Percentiles rank a stretch among this genome's conserved stretches.
These are phyloP conservation scores for Alosa alosa DNA, from an alignment of 2,113 vertebrate species.

Conservation along the genomic window DNA sequence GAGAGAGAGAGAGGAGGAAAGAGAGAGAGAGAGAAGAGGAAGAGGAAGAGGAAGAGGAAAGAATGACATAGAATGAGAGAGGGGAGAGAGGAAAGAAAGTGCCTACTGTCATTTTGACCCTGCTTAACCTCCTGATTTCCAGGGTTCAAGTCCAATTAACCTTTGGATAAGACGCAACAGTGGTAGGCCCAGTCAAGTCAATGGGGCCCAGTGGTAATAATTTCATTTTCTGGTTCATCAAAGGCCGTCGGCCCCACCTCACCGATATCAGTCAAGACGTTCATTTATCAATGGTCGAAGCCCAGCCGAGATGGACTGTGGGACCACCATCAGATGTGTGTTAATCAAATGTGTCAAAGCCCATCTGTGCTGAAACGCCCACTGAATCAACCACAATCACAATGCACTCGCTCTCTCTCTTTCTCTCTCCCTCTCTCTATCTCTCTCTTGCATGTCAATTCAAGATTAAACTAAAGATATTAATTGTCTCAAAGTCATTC, in stretches of 20 bases:
- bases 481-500: background rate
- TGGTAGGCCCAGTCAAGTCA: constrained; percentile 86
- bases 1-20: background rate
- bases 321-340: constrained; percentile 65
- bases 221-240: constrained; percentile 97
- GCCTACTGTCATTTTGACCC: constrained; percentile 91
- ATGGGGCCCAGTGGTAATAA: constrained; percentile 89
- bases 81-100: constrained; percentile 75
- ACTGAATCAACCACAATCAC: background rate
- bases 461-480: background rate
- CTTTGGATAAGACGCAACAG: constrained; percentile 82
- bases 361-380: constrained; percentile 35
- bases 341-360: constrained; percentile 69
- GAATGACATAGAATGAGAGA: too few relatives aligned
- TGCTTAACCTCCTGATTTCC: constrained; percentile 95
- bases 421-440: background rate
- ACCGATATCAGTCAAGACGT: constrained; percentile 79
- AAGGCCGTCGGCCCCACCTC: constrained; percentile 82
- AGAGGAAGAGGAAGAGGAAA: too few relatives aligned
- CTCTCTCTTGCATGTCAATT: background rate
- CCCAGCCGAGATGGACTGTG: constrained; percentile 65
- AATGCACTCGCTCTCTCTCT: too few relatives aligned
- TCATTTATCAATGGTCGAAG: constrained; percentile 82
- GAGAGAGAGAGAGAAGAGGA: background rate
- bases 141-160: constrained; percentile 99